phyloP scores from a whole-genome alignment of 2,888 invertebrate genomes.

The Lasioglossum villosulum region DNA sequence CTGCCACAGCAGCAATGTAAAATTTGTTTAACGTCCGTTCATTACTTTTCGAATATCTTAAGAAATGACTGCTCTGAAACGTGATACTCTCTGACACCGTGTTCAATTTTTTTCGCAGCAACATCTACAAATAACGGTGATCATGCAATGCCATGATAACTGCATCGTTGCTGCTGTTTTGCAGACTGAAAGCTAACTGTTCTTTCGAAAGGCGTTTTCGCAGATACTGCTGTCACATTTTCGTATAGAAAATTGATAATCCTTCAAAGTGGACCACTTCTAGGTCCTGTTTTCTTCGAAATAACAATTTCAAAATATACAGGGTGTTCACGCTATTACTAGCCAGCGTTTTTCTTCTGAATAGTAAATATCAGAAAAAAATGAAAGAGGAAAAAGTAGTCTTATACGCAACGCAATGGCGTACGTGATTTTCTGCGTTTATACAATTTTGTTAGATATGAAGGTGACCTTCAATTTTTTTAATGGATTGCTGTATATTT shows the following conservation, averaged over 20 bases:
- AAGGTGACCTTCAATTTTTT: too few species aligned
- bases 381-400: too few species aligned
- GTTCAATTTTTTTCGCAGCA: background rate
- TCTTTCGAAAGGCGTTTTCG: slow-evolving; percentile 22
- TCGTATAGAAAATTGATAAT: background rate
- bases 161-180: slow-evolving; percentile 5
- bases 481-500: too few species aligned
- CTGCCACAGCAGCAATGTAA: too few species aligned
- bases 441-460: too few species aligned
- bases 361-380: too few species aligned
- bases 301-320: background rate
- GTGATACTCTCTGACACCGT: background rate
- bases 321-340: too few species aligned
- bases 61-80: background rate
- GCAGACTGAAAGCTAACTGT: slow-evolving; percentile 27
- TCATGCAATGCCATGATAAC: slow-evolving; percentile 7
- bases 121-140: slow-evolving; percentile 30
- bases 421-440: too few species aligned
- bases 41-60: too few species aligned
- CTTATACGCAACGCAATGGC: too few species aligned
- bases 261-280: background rate
- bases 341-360: too few species aligned
- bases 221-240: background rate
- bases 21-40: too few species aligned
- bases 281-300: background rate